Evolutionary conservation across 2,888 invertebrate genomes (phyloP), one percentile per base, ranked within the genome.

Genomic region (Perizoma flavofasciatum): DNA sequence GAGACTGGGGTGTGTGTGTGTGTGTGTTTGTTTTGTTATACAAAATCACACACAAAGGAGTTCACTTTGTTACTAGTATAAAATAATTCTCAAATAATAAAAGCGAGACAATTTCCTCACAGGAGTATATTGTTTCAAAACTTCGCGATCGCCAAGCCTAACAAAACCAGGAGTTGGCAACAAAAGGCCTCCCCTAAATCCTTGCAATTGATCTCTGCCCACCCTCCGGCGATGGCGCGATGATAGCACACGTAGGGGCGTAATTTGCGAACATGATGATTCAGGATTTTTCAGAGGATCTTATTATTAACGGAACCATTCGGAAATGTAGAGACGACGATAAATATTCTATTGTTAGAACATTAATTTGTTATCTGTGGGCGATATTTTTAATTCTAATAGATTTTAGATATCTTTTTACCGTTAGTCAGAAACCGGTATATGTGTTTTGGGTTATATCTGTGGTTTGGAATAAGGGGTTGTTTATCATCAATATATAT

Each of bases 221-320:
- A n/a, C 55, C 64, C 61, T 55, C 33, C 45, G 59, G 55, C 61
- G 69, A 69, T 68, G 66, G 34, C 54, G 59, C 45, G 57, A 11
- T 49, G 67, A 67, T 68, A 68, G 65, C 51, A 52, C 68, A 68
- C 68, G 68, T 65, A 63, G 65, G 52, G 65, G 60, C 50, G 53
- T 32, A 52, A 51, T 61, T 61, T 49, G 46, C 34, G 57, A 45
- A 62, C 61, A 59, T 50, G 68, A 62, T 68, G 66, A 64, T 54
- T 64, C 59, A 57, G 49, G 44, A 55, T 10, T 50, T 45, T 44
- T 43, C 7, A 5, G 34, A 46, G 49, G 47, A 53, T 55, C 54
- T 48, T 56, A 61, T 56, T 61, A 61, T 49, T 54, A 59, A 54
- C 58, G 49, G 44, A 6, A 6, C 44, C 6, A 10, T n/a, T 41